These are phyloP conservation scores for Toxotes chatareus DNA, from an alignment of 2,113 vertebrate genomes.

Conservation along the genomic window DNA sequence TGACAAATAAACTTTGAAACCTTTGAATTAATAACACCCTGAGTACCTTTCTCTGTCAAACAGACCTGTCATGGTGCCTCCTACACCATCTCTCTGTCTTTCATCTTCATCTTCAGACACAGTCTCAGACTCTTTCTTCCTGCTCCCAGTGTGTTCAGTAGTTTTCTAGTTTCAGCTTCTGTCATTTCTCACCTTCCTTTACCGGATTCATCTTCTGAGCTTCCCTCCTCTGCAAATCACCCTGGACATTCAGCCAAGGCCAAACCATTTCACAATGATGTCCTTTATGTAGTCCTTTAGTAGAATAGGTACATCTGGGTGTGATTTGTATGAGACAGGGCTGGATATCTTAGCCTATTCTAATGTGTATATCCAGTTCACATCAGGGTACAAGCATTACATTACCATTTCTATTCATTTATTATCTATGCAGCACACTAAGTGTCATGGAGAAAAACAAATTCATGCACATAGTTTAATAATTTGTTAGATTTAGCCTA, in stretches of 20 bases:
- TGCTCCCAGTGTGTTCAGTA: background rate
- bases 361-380: background rate
- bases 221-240: background rate
- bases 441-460: no score
- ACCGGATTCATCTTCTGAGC: background rate
- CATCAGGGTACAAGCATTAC: background rate
- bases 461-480: no score
- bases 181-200: background rate
- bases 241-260: background rate
- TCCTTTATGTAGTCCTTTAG: background rate
- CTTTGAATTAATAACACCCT: background rate
- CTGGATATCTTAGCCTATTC: background rate
- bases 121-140: background rate
- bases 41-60: background rate
- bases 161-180: background rate
- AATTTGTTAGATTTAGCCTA: no score
- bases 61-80: background rate
- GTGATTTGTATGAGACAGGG: background rate
- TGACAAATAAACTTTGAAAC: background rate
- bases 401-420: no score
- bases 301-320: background rate
- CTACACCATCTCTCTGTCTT: background rate
- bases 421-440: no score
- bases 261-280: background rate
- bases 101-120: slow-evolving; percentile 1